Evolutionary conservation across 2,797 vertebrate genomes (phyloP).

Genomic region (Protonibea diacanthus): DNA sequence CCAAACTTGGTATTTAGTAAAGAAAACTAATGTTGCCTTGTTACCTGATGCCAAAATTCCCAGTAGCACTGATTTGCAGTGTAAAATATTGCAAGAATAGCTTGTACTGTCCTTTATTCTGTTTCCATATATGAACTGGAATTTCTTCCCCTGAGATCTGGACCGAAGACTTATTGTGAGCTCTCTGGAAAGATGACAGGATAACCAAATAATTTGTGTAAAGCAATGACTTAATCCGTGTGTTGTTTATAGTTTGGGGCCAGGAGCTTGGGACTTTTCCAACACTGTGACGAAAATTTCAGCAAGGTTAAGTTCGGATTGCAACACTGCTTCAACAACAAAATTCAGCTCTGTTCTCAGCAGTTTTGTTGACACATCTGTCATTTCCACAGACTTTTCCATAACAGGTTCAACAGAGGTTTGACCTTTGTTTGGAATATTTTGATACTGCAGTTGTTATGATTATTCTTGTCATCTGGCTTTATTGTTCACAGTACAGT

Average conservation of each 20-base stretch:
- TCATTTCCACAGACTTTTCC: conserved; percentile 40
- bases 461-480: conserved; percentile 12
- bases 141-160: conserved; percentile 46
- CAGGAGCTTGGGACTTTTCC: conserved; percentile 52
- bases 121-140: conserved; percentile 66
- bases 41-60: conserved; percentile 18
- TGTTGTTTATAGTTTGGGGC: conserved; percentile 68
- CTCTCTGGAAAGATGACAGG: conserved; percentile 70
- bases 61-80: neutral
- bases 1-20: neutral
- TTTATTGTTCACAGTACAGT: conserved; percentile 17
- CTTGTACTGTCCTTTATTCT: conserved; percentile 17
- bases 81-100: conserved; percentile 11
- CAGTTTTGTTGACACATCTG: conserved; percentile 43
- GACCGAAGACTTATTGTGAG: conserved; percentile 59
- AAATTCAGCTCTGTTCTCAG: conserved; percentile 42
- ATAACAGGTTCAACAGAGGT: conserved; percentile 29
- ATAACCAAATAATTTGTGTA: conserved; percentile 70
- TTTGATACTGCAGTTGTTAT: conserved; percentile 12
- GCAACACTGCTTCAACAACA: conserved; percentile 51
- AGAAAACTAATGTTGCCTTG: conserved; percentile 3
- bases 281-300: conserved; percentile 59
- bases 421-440: conserved; percentile 16
- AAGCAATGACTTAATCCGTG: conserved; percentile 64
- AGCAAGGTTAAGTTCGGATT: conserved; percentile 57